These are phyloP conservation scores for Euglossa dilemma DNA, from an alignment of 1,140 invertebrate species.

Conservation along the genomic window DNA sequence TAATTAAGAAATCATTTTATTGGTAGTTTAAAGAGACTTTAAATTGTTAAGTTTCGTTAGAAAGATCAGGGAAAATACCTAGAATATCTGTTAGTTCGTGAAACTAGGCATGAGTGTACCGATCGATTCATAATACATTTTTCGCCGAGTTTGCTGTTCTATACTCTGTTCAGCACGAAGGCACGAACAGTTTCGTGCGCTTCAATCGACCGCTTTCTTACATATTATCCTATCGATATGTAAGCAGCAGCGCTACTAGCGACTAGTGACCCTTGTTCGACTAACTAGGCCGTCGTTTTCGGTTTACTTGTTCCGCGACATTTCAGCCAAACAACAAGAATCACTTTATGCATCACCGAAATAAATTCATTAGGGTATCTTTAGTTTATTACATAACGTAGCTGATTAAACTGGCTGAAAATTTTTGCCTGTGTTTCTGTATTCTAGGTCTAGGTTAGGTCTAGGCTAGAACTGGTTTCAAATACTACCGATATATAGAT, in stretches of 20 bases:
- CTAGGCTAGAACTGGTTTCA: slow-evolving; percentile 38
- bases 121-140: slow-evolving; percentile 42
- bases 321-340: background rate
- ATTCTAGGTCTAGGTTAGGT: slow-evolving; percentile 46
- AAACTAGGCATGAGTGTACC: background rate
- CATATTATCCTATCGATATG: background rate
- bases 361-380: slow-evolving; percentile 46
- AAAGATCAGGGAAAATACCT: background rate
- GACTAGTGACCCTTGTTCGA: slow-evolving; percentile 6
- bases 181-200: slow-evolving; percentile 23
- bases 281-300: slow-evolving; percentile 29
- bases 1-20: background rate
- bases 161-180: background rate
- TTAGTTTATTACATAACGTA: slow-evolving; percentile 42
- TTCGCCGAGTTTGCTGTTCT: slow-evolving; percentile 29
- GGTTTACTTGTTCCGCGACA: background rate
- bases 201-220: slow-evolving; percentile 31
- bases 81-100: background rate
- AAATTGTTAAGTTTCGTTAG: background rate
- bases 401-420: slow-evolving; percentile 16
- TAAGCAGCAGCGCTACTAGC: background rate
- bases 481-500: background rate
- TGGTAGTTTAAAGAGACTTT: background rate
- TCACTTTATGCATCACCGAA: slow-evolving; percentile 33
- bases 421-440: slow-evolving; percentile 41